phyloP scores from a whole-genome alignment of 2,113 vertebrate species.

The Gila orcuttii region DNA sequence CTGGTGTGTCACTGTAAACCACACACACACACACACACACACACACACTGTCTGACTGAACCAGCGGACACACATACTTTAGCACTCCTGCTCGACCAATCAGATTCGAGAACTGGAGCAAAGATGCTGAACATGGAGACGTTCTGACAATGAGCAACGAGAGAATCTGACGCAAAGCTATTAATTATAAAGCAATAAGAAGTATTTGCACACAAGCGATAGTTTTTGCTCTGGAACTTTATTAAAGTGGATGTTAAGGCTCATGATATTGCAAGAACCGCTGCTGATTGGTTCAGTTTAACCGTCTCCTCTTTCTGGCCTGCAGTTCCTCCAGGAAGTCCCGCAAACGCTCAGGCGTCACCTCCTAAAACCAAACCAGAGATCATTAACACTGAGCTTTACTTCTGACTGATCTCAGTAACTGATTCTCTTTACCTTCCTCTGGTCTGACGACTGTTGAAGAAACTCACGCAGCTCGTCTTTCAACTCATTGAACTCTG shows the following conservation, averaged over 20 bases:
- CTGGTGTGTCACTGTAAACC: not conserved
- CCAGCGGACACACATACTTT: too few species aligned
- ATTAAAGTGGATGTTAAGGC: not conserved
- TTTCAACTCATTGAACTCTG: constrained; percentile 92
- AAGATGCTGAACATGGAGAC: too few species aligned
- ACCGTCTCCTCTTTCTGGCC: constrained; percentile 82
- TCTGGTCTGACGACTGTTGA: constrained; percentile 86
- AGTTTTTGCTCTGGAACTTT: not conserved
- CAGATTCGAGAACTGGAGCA: too few species aligned
- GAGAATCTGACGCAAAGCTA: too few species aligned
- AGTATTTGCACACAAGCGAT: not conserved
- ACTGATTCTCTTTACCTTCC: constrained; percentile 81
- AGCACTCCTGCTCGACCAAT: not conserved
- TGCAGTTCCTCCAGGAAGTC: constrained; percentile 90
- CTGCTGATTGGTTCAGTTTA: constrained; percentile 32
- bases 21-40: not conserved
- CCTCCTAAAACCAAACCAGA: constrained; percentile 72
- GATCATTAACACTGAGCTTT: not conserved
- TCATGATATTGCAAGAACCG: not conserved
- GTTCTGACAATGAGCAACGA: too few species aligned
- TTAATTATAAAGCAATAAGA: not conserved
- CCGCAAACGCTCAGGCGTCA: constrained; percentile 89
- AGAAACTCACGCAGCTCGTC: constrained; percentile 86
- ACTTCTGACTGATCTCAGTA: not conserved
- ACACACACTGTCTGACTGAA: too few species aligned